Conservation (phyloP, 30 jellyfish, hydroid and myxozoan species). For the Nemopilema nomurai region DNA sequence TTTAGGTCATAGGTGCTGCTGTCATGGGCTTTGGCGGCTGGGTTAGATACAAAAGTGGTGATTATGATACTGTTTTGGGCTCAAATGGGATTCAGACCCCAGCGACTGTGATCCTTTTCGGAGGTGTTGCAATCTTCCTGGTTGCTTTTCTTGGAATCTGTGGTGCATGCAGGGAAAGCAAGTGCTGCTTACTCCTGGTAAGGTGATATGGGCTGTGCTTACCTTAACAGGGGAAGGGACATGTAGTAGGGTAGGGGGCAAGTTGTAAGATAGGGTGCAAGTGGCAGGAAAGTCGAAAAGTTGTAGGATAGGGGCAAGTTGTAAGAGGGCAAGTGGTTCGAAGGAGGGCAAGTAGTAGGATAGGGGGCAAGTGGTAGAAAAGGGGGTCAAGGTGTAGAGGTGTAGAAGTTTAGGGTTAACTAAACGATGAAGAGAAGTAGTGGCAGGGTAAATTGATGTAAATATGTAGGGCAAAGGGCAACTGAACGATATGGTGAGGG, state of each 20-base stretch:
- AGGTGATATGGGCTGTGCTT: neutral
- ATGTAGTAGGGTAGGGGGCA: neutral
- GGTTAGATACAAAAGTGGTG: conserved; percentile 26
- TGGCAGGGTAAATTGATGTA: too few species aligned
- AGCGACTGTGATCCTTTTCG: conserved; percentile 4
- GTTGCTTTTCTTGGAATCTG: conserved; percentile 32
- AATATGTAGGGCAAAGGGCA: too few species aligned
- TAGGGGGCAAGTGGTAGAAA: too few species aligned
- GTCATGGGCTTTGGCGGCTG: conserved; percentile 22
- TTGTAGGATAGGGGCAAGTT: too few species aligned
- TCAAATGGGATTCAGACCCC: conserved; percentile 21
- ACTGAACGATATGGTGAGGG: too few species aligned
- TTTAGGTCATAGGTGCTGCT: neutral
- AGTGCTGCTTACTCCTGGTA: conserved; percentile 24
- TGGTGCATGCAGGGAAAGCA: conserved; percentile 23
- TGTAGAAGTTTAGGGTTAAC: too few species aligned
- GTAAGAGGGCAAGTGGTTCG: too few species aligned
- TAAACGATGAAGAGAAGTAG: too few species aligned
- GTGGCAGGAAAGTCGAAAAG: too few species aligned
- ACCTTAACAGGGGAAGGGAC: neutral
- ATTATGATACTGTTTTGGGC: conserved; percentile 22
- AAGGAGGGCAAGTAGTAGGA: too few species aligned
- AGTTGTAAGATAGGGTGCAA: neutral
- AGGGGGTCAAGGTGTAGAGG: too few species aligned
- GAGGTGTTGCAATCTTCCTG: conserved; percentile 10